These are phyloP conservation scores for Panopea generosa DNA, from an alignment of 2,888 invertebrate genomes.

Conservation along the genomic window DNA sequence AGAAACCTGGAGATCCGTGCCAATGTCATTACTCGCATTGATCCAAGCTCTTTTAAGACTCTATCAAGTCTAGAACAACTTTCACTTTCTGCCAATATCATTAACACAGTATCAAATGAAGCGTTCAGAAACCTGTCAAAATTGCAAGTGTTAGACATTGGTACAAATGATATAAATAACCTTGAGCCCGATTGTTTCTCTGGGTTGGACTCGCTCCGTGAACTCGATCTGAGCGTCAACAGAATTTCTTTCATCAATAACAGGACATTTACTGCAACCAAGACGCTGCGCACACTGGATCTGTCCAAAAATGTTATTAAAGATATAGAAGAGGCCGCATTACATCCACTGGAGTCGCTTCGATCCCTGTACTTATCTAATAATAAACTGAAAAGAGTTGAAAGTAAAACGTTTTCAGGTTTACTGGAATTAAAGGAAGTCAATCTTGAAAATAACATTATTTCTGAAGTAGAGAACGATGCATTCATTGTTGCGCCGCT, in stretches of 20 bases:
- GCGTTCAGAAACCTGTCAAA: conserved; percentile 88
- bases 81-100: conserved; percentile 67
- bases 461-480: conserved; percentile 67
- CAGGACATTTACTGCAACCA: conserved; percentile 59
- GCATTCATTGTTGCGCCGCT: conserved; percentile 69
- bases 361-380: conserved; percentile 68
- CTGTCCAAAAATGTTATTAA: conserved; percentile 67
- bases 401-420: conserved; percentile 67
- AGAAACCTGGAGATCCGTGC: conserved; percentile 65
- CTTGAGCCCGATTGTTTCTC: conserved; percentile 65
- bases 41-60: conserved; percentile 61
- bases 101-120: conserved; percentile 61
- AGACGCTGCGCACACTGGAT: conserved; percentile 55
- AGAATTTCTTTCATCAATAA: conserved; percentile 61
- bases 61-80: conserved; percentile 62
- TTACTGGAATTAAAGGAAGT: conserved; percentile 69
- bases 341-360: conserved; percentile 54
- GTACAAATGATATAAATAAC: conserved; percentile 70
- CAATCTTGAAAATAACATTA: conserved; percentile 71
- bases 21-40: conserved; percentile 64
- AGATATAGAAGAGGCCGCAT: conserved; percentile 60
- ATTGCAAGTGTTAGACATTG: conserved; percentile 67
- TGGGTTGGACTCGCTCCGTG: conserved; percentile 58
- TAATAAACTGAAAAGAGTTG: conserved; percentile 67
- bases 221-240: conserved; percentile 69